phyloP scores from a whole-genome alignment of 2,797 vertebrate species.

The Sebastes reedi region DNA sequence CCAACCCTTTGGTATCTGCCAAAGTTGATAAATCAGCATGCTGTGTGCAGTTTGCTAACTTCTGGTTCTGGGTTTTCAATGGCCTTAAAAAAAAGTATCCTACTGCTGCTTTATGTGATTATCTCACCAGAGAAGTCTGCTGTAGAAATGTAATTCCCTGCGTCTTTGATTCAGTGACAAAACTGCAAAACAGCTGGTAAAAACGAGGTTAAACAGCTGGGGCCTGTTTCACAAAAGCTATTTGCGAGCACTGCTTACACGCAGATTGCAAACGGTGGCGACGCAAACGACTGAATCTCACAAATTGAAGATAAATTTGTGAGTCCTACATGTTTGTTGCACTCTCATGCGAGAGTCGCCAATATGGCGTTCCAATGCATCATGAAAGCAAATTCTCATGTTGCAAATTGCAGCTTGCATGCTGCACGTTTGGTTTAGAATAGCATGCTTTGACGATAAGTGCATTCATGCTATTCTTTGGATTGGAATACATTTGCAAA shows the following conservation, averaged over 20 bases:
- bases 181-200: slow-evolving; percentile 30
- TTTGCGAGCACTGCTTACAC: not conserved
- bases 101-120: not conserved
- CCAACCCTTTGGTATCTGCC: not conserved
- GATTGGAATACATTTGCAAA: not conserved
- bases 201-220: slow-evolving; percentile 32
- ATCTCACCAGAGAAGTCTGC: not conserved
- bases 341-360: not conserved
- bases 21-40: not conserved
- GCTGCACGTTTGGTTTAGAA: not conserved
- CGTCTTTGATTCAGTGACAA: not conserved
- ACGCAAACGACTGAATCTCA: not conserved
- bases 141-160: not conserved
- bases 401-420: not conserved
- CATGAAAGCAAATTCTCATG: not conserved
- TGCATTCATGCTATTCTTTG: not conserved
- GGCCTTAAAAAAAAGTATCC: not conserved
- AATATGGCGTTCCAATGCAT: not conserved
- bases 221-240: not conserved
- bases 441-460: not conserved
- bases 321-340: not conserved
- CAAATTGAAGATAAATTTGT: not conserved
- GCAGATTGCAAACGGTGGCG: not conserved
- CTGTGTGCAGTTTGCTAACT: not conserved
- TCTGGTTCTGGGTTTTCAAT: not conserved